phyloP scores from a whole-genome alignment of 1,140 invertebrate genomes.

The Contarinia nasturtii region DNA sequence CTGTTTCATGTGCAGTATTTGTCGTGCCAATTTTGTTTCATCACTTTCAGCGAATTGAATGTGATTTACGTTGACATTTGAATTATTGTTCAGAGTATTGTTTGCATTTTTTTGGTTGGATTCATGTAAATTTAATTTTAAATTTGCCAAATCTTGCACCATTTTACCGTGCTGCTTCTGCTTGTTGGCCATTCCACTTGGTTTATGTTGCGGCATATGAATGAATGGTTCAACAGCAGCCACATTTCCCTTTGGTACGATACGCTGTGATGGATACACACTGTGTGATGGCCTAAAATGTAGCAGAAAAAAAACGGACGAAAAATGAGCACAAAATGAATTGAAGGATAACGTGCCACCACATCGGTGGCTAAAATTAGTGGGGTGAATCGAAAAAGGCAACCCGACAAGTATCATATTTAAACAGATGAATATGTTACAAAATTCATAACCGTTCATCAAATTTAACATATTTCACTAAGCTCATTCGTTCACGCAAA shows the following conservation, averaged over 20 bases:
- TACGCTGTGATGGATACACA: slow-evolving; percentile 5
- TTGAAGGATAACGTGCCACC: background rate
- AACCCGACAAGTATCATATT: too few species aligned
- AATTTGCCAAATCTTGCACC: slow-evolving; percentile 18
- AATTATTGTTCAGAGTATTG: slow-evolving; percentile 4
- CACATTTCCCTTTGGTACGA: slow-evolving; percentile 43
- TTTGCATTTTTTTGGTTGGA: background rate
- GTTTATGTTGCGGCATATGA: slow-evolving; percentile 43
- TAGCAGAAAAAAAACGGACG: background rate
- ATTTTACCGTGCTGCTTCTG: slow-evolving; percentile 13
- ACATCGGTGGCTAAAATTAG: slow-evolving; percentile 9
- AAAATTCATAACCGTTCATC: too few species aligned
- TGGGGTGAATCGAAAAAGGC: too few species aligned
- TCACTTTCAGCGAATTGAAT: slow-evolving; percentile 16
- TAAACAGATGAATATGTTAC: too few species aligned
- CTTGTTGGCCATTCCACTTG: background rate
- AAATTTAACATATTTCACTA: too few species aligned
- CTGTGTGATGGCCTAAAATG: slow-evolving; percentile 3
- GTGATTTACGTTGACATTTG: slow-evolving; percentile 6
- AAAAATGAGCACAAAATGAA: background rate
- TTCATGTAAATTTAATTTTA: slow-evolving; percentile 11
- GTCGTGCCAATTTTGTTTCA: slow-evolving; percentile 21
- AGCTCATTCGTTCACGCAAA: too few species aligned
- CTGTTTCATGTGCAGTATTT: slow-evolving; percentile 10
- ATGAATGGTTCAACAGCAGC: slow-evolving; percentile 82